These are phyloP conservation scores for Lapara coniferarum DNA, from an alignment of 2,888 invertebrate species.

Conservation along the genomic window DNA sequence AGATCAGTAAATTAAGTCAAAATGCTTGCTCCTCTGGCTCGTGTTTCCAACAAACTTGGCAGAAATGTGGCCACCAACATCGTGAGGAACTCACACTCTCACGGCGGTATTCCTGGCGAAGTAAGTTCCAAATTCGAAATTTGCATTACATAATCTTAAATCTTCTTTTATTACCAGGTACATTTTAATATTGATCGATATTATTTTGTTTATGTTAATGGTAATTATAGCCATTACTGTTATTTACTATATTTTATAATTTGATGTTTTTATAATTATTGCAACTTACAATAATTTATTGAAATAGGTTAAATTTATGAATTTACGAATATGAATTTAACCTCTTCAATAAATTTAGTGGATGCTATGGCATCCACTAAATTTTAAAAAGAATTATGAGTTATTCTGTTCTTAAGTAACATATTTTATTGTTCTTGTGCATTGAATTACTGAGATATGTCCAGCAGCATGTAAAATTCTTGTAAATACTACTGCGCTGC, in stretches of 20 bases:
- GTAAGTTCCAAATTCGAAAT: constrained; percentile 59
- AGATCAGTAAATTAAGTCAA: constrained; percentile 45
- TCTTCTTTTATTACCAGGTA: not conserved
- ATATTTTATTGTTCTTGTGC: too few relatives aligned
- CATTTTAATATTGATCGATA: not conserved
- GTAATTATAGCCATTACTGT: too few relatives aligned
- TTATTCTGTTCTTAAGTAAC: too few relatives aligned
- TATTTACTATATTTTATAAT: too few relatives aligned
- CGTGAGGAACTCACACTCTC: constrained; percentile 67
- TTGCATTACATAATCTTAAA: constrained; percentile 28
- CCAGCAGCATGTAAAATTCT: not conserved
- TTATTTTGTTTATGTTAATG: constrained; percentile 16
- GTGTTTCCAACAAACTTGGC: constrained; percentile 68
- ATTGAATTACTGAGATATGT: too few relatives aligned
- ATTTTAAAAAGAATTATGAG: too few relatives aligned
- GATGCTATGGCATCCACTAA: too few relatives aligned
- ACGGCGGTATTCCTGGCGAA: constrained; percentile 78
- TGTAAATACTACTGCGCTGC: not conserved
- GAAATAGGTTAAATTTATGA: too few relatives aligned
- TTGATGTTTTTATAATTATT: too few relatives aligned
- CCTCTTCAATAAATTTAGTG: too few relatives aligned
- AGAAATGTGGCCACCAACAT: constrained; percentile 73
- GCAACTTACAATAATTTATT: too few relatives aligned
- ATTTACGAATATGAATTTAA: too few relatives aligned
- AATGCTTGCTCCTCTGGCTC: constrained; percentile 71